A percentile compares a stretch with the other conserved stretches of the same genome.
phyloP scores from a whole-genome alignment of 2,797 vertebrate genomes.

The Aulostomus chinensis region DNA sequence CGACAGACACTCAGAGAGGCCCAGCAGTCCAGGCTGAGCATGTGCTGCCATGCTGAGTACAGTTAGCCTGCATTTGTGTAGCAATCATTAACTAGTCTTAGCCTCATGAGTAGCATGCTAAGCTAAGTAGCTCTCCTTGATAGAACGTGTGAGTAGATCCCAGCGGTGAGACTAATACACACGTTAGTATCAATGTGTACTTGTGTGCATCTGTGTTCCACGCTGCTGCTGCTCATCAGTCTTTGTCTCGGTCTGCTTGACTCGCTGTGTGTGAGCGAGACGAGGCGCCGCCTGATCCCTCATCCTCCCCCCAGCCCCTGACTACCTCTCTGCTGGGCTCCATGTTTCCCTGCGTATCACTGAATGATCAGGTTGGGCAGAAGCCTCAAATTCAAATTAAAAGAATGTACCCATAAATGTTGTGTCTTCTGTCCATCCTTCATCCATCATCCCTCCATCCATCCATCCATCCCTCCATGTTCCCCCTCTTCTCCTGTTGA shows the following conservation, averaged over 20 bases:
- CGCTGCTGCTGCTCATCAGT: constrained; percentile 8
- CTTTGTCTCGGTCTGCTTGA: constrained; percentile 30
- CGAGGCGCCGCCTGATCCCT: constrained; percentile 10
- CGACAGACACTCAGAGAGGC: constrained; percentile 55
- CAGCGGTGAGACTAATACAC: constrained; percentile 13
- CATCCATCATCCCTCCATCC: no score
- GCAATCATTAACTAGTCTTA: constrained; percentile 44
- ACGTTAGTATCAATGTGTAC: neutral
- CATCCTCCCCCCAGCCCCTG: constrained; percentile 2
- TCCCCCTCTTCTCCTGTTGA: no score
- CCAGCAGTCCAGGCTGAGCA: constrained; percentile 40
- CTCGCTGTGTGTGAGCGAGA: constrained; percentile 14
- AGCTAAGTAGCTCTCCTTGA: constrained; percentile 18
- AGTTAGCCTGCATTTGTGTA: no score
- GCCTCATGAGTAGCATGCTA: constrained; percentile 15
- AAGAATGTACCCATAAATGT: no score
- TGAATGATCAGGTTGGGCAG: no score
- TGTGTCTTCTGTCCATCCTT: no score
- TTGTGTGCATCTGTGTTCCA: constrained; percentile 1
- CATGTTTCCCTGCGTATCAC: constrained; percentile 1
- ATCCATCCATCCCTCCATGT: no score
- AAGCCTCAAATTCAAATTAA: no score
- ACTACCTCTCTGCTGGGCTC: constrained; percentile 11
- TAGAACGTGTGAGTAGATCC: neutral
- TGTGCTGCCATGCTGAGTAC: constrained; percentile 24